Base-by-base conservation (phyloP, 1,140 invertebrate species). In the Eurosta solidaginis region DNA sequence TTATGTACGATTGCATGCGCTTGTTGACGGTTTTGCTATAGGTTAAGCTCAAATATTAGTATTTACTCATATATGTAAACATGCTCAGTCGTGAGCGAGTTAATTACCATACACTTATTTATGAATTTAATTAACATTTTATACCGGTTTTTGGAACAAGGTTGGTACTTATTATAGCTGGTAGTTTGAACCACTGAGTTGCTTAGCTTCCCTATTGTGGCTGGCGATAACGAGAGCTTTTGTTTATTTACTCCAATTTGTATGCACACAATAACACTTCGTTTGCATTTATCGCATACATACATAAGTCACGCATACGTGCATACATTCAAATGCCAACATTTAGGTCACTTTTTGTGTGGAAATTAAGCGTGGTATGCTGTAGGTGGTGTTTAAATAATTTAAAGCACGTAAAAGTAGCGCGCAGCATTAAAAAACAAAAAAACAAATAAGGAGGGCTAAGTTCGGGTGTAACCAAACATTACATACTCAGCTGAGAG, bases 221-320 rank as follows among this genome's bases (percentile, higher is more conserved):
- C n/a, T 7, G n/a, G 6, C 22, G 33, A 68, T 68, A 68, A 68
- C 40, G 59, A 68, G 33, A 17, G n/a, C 25, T 27, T 68, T 40
- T 68, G 59, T 68, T 68, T 68, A 68, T 68, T 40, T 68, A 40
- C 59, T 68, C 59, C 36, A 68, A 63, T 63, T 63, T 63, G 3
- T 33, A 36, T 40, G 59, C 33, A 36, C 2, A 22, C 3, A 40
- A 17, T 9, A 29, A 40, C 17, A 40, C 22, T 6, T 68, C 59
- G 1, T 17, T 20, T 5, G n/a, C 7, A 20, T 22, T 22, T 20
- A 22, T 5, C n/a, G n/a, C n/a, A 17, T 49, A 49, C 17, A 63
- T 36, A 9, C 54, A 36, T 0, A 59, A n/a, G n/a, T n/a, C 27
- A 59, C 3, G 1, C 17, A 59, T 33, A 27, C 10, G 10, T 33